Conservation (phyloP, 2,888 invertebrate genomes). For the Cataglyphis cursor region DNA sequence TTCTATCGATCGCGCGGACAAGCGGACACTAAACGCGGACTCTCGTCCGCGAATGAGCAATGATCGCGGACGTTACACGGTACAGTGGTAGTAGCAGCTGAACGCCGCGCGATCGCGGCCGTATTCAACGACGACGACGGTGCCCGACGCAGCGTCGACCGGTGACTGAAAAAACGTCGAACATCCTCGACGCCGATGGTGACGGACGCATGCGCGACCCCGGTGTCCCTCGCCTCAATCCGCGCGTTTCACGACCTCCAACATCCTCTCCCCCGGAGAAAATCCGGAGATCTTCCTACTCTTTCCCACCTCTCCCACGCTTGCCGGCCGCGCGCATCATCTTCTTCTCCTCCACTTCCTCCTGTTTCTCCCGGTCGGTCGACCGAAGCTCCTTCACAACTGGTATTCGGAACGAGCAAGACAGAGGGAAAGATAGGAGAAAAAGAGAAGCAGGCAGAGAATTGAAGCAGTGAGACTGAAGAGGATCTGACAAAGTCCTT, state of each 20-base stretch:
- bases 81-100: slow-evolving; percentile 34
- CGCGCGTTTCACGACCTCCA: slow-evolving; percentile 66
- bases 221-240: slow-evolving; percentile 61
- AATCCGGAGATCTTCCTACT: slow-evolving; percentile 69
- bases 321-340: background rate
- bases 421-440: background rate
- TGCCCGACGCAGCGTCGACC: slow-evolving; percentile 84
- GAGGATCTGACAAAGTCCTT: slow-evolving; percentile 44
- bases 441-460: background rate
- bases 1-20: slow-evolving; percentile 37
- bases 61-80: slow-evolving; percentile 17
- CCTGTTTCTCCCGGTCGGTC: slow-evolving; percentile 25
- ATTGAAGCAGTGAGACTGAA: slow-evolving; percentile 17
- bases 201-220: slow-evolving; percentile 76
- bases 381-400: background rate
- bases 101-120: slow-evolving; percentile 41
- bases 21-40: slow-evolving; percentile 13
- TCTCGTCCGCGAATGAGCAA: slow-evolving; percentile 32
- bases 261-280: slow-evolving; percentile 68
- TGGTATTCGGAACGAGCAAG: slow-evolving; percentile 13
- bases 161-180: slow-evolving; percentile 85
- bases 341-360: slow-evolving; percentile 35
- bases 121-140: slow-evolving; percentile 66
- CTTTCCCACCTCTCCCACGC: slow-evolving; percentile 39
- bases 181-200: slow-evolving; percentile 73